A percentile compares a stretch with the other conserved stretches of the same genome.
Conservation (phyloP, 2,113 vertebrate species). For the Isurus oxyrinchus region DNA sequence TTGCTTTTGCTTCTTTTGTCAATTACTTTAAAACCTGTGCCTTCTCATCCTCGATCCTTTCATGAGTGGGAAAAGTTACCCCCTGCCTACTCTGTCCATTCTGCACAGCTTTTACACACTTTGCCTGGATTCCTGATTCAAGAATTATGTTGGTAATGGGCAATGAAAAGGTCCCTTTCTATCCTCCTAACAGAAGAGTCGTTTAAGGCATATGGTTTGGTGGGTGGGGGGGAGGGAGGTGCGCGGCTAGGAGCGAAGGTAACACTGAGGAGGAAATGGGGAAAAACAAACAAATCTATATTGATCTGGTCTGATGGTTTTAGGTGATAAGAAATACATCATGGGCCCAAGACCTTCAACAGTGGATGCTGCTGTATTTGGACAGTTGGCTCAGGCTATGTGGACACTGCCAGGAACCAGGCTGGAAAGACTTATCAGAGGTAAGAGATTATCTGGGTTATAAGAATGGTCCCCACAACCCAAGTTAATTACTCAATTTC, state of each 20-base stretch:
- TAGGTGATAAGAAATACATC: constrained; percentile 96
- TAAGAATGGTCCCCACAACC: neutral
- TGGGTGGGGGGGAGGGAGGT: too few species aligned
- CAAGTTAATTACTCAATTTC: neutral
- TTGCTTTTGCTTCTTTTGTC: too few species aligned
- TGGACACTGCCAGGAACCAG: constrained; percentile 92
- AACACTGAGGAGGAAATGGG: neutral
- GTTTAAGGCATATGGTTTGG: neutral
- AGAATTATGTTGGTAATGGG: too few species aligned
- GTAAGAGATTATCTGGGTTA: constrained; percentile 50
- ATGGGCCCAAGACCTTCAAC: constrained; percentile 89
- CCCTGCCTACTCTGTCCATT: too few species aligned
- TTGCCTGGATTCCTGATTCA: neutral
- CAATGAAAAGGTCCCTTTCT: neutral
- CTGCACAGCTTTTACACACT: neutral
- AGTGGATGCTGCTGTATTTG: constrained; percentile 89
- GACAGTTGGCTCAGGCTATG: constrained; percentile 93
- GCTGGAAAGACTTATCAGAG: constrained; percentile 89
- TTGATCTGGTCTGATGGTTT: constrained; percentile 35
- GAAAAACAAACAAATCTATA: neutral
- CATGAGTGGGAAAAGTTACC: too few species aligned
- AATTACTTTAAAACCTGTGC: too few species aligned
- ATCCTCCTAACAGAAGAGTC: neutral
- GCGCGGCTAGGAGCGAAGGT: neutral
- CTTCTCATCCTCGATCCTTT: too few species aligned